A percentile compares a stretch with the other conserved stretches of the same genome.
phyloP scores from a whole-genome alignment of 2,113 vertebrate species.

The Aythya baeri region DNA sequence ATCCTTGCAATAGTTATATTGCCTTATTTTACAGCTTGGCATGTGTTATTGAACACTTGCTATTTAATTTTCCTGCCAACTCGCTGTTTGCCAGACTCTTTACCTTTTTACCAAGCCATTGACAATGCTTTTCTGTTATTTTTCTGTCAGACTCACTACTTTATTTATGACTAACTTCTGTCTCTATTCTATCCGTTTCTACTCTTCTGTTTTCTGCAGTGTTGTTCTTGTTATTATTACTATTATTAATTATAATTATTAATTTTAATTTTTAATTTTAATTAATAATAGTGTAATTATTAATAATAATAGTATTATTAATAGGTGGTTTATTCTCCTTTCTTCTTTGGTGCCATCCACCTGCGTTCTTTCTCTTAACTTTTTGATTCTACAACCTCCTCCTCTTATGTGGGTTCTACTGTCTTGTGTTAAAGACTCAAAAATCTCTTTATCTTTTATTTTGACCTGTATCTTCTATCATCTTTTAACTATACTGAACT shows the following conservation, averaged over 20 bases:
- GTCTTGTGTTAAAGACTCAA: neutral
- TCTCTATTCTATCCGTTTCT: neutral
- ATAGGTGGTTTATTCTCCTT: neutral
- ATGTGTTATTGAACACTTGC: neutral
- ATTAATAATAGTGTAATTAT: too few species aligned
- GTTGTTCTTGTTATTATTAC: neutral
- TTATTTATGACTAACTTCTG: neutral
- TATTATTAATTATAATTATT: too few species aligned
- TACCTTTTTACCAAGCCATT: neutral
- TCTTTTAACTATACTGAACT: neutral
- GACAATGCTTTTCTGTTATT: neutral
- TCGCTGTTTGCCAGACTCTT: neutral
- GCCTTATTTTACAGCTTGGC: conserved; percentile 9
- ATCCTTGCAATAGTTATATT: neutral
- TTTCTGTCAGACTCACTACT: neutral
- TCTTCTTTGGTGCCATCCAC: neutral
- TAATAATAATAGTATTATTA: neutral
- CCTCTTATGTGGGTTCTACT: neutral
- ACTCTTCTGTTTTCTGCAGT: neutral
- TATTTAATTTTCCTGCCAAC: neutral
- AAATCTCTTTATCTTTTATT: neutral
- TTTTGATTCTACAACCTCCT: neutral
- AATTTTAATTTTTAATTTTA: too few species aligned
- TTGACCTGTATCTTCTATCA: neutral
- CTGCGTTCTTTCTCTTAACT: neutral